Conservation (phyloP, 2,797 vertebrate species). For the Micromesistius poutassou region DNA sequence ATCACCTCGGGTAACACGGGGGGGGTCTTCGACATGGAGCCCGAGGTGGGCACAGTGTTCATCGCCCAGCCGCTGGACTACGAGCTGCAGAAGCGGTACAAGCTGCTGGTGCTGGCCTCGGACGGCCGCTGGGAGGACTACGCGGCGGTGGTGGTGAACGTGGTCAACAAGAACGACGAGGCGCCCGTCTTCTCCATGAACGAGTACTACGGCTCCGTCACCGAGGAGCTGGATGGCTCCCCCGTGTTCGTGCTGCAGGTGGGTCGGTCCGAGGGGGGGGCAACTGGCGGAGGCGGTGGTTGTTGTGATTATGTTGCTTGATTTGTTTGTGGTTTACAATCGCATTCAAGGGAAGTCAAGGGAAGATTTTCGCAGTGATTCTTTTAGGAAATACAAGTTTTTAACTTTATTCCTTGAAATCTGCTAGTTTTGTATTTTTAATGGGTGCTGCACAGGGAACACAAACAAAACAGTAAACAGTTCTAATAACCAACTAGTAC, state of each 20-base stretch:
- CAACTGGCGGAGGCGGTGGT: background rate
- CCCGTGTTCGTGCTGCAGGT: slow-evolving; percentile 89
- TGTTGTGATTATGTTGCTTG: too few species aligned
- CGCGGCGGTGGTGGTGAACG: slow-evolving; percentile 76
- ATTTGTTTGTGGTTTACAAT: too few species aligned
- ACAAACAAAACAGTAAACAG: background rate
- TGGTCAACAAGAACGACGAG: slow-evolving; percentile 89
- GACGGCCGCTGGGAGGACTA: slow-evolving; percentile 92
- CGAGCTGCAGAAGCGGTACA: slow-evolving; percentile 82
- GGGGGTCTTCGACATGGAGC: slow-evolving; percentile 83
- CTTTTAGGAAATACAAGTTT: too few species aligned
- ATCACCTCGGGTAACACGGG: slow-evolving; percentile 85
- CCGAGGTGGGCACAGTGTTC: slow-evolving; percentile 85
- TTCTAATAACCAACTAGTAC: background rate
- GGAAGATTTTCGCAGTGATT: background rate
- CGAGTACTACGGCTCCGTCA: slow-evolving; percentile 86
- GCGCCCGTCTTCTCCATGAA: slow-evolving; percentile 84
- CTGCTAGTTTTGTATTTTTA: background rate
- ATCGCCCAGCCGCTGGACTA: slow-evolving; percentile 85
- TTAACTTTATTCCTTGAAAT: background rate
- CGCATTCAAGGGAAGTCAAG: background rate
- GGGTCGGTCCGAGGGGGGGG: slow-evolving; percentile 20
- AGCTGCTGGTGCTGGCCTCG: slow-evolving; percentile 82
- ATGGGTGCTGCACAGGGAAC: background rate
- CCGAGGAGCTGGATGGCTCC: slow-evolving; percentile 82